A percentile compares a stretch with the other conserved stretches of the same genome.
These are phyloP conservation scores for Cephus cinctus DNA, from an alignment of 1,140 invertebrate genomes.

Conservation along the genomic window DNA sequence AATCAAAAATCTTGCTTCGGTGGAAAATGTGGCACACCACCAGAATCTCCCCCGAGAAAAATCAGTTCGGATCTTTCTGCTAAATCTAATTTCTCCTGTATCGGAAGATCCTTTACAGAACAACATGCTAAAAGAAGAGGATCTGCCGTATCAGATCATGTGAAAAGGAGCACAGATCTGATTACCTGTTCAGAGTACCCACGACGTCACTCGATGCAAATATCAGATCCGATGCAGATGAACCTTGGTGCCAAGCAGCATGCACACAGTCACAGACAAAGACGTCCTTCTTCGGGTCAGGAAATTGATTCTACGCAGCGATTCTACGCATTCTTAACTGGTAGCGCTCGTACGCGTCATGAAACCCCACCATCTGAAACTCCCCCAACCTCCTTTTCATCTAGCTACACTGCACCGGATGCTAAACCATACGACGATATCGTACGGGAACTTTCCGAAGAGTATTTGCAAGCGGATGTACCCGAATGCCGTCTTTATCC, in stretches of 20 bases:
- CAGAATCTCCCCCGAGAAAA: slow-evolving; percentile 1
- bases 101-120: no score
- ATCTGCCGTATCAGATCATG: slow-evolving; percentile 18
- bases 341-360: no score
- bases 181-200: slow-evolving; percentile 2
- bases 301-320: slow-evolving; percentile 26
- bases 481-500: no score
- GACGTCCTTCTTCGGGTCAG: slow-evolving; percentile 33
- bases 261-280: no score
- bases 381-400: no score
- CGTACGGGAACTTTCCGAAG: no score
- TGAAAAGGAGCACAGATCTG: slow-evolving; percentile 16
- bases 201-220: slow-evolving; percentile 35
- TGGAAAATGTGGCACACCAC: slow-evolving; percentile 18
- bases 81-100: no score
- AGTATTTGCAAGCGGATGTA: no score
- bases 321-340: slow-evolving; percentile 26
- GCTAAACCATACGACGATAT: no score
- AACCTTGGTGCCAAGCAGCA: slow-evolving; percentile 14
- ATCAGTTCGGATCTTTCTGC: no score
- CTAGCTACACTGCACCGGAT: no score
- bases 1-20: slow-evolving; percentile 19
- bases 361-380: no score
- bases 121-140: slow-evolving; percentile 12
- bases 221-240: slow-evolving; percentile 24